Conservation (phyloP, 2,888 invertebrate species). For the Crocallis elinguaria region DNA sequence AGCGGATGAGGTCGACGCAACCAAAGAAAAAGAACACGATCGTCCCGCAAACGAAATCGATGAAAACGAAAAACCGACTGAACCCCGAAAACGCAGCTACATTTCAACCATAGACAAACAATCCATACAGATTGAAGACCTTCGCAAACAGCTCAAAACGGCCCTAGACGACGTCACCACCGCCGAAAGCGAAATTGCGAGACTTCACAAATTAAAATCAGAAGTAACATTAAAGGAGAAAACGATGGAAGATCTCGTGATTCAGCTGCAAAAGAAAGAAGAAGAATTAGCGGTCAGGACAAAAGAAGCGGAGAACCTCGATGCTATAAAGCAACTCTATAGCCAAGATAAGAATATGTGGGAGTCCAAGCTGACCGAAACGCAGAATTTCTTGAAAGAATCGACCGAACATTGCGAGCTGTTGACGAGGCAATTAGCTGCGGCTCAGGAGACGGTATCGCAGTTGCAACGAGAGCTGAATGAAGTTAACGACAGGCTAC, state of each 20-base stretch:
- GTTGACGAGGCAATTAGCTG: constrained; percentile 87
- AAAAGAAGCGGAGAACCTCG: constrained; percentile 88
- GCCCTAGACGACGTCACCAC: constrained; percentile 86
- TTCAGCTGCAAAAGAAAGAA: constrained; percentile 90
- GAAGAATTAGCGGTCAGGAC: constrained; percentile 89
- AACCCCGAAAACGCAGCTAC: constrained; percentile 81
- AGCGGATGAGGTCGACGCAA: constrained; percentile 80
- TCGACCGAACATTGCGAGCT: constrained; percentile 87
- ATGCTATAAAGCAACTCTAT: constrained; percentile 85
- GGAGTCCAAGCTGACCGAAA: constrained; percentile 87
- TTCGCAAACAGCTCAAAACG: constrained; percentile 88
- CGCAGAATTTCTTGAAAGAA: constrained; percentile 87
- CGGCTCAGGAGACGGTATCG: constrained; percentile 87
- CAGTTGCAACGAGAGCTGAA: constrained; percentile 88
- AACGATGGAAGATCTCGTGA: constrained; percentile 91
- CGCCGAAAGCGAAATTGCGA: constrained; percentile 89
- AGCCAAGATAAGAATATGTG: constrained; percentile 88
- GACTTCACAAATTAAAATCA: constrained; percentile 88
- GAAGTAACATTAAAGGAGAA: constrained; percentile 89
- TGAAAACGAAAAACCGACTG: constrained; percentile 78
- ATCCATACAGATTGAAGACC: constrained; percentile 87
- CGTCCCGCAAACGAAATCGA: constrained; percentile 63
- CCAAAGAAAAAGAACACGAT: constrained; percentile 74
- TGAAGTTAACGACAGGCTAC: constrained; percentile 87
- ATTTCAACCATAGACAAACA: constrained; percentile 86